Evolutionary conservation across 2,888 invertebrate species (phyloP).

Genomic region (Matsumyia berberina): DNA sequence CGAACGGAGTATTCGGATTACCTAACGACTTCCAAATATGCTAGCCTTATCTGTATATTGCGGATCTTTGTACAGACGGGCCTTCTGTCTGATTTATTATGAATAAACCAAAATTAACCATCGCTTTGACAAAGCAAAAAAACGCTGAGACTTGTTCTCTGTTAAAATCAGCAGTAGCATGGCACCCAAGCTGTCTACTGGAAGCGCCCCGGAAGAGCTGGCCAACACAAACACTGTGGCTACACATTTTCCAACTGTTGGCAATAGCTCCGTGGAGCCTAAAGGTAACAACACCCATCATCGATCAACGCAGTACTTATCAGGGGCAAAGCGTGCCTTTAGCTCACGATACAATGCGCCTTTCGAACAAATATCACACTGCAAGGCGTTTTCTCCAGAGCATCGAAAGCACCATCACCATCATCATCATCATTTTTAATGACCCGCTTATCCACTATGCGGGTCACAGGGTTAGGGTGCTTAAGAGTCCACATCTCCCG

Average conservation of each 20-base stretch:
- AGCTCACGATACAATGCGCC: no score
- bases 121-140: background rate
- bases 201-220: background rate
- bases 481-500: no score
- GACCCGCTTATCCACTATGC: no score
- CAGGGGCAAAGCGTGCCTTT: no score
- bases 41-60: background rate
- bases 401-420: no score
- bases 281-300: background rate
- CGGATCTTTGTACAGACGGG: background rate
- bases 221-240: background rate
- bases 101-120: background rate
- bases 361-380: no score
- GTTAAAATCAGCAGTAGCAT: background rate
- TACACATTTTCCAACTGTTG: no score
- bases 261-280: background rate
- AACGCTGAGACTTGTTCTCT: background rate
- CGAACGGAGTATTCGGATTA: background rate
- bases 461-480: no score
- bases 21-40: background rate
- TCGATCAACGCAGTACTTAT: no score
- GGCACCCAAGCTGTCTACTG: no score
- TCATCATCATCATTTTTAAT: no score
- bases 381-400: no score
- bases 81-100: background rate